These are phyloP conservation scores for Labeo catla DNA, from an alignment of 2,113 vertebrate species.

Conservation along the genomic window DNA sequence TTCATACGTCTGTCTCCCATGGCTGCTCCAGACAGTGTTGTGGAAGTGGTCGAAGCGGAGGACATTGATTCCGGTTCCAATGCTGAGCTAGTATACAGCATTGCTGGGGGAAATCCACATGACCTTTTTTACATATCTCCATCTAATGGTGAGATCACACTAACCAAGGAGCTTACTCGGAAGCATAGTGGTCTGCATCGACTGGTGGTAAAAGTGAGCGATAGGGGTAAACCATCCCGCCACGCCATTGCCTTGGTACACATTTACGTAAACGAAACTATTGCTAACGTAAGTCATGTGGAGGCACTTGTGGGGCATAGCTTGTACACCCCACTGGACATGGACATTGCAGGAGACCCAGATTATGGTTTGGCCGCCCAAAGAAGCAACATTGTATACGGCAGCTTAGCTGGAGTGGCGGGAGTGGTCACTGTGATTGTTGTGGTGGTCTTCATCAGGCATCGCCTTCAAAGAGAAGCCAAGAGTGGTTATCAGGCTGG, in stretches of 20 bases:
- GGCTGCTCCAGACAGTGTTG: conserved; percentile 88
- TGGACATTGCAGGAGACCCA: conserved; percentile 95
- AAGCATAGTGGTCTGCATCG: conserved; percentile 95
- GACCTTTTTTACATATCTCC: conserved; percentile 94
- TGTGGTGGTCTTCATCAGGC: conserved; percentile 89
- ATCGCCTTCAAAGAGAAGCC: conserved; percentile 92
- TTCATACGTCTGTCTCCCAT: conserved; percentile 88
- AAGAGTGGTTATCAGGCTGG: conserved; percentile 98
- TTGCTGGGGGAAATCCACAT: conserved; percentile 93
- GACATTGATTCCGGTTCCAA: conserved; percentile 94
- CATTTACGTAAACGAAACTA: conserved; percentile 95
- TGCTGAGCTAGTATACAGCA: conserved; percentile 89
- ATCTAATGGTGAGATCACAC: conserved; percentile 89
- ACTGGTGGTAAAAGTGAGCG: conserved; percentile 92
- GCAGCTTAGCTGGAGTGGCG: conserved; percentile 93
- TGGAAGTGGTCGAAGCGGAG: conserved; percentile 92
- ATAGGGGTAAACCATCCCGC: conserved; percentile 90
- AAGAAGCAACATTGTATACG: conserved; percentile 93
- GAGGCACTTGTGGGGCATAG: conserved; percentile 95
- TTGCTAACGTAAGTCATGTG: conserved; percentile 91
- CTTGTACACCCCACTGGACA: conserved; percentile 92
- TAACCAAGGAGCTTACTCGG: conserved; percentile 92
- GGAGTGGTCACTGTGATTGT: conserved; percentile 92
- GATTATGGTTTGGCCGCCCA: conserved; percentile 92
- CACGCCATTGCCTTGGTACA: conserved; percentile 92